Percentiles rank a stretch among this genome's conserved stretches.
These are phyloP conservation scores for Archocentrus centrarchus DNA, from an alignment of 2,113 vertebrate species.

Conservation along the genomic window DNA sequence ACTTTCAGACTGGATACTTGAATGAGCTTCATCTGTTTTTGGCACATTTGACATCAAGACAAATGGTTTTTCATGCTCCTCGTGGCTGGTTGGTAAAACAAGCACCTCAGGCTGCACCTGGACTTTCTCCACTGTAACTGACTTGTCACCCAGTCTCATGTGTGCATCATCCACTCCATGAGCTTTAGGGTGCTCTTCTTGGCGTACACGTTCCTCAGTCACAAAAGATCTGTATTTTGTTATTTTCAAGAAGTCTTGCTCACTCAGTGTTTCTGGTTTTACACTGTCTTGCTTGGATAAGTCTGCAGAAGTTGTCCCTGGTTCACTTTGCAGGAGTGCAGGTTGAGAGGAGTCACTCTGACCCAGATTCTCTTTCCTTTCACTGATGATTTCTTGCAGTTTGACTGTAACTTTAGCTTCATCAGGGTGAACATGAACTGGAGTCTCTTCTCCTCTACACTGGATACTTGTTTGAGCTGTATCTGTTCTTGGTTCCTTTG, in stretches of 20 bases:
- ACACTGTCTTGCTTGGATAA: neutral
- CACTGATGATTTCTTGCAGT: neutral
- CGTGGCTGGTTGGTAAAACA: neutral
- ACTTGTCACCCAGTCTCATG: neutral
- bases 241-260: neutral
- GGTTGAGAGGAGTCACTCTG: neutral
- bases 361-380: neutral
- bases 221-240: neutral
- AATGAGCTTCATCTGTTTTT: neutral
- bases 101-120: neutral
- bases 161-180: neutral
- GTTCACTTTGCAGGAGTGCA: neutral
- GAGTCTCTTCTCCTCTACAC: neutral
- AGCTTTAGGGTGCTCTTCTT: slow-evolving; percentile 7
- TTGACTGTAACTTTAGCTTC: neutral
- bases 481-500: neutral
- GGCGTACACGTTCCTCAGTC: neutral
- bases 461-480: neutral
- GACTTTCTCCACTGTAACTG: neutral
- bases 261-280: neutral
- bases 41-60: neutral
- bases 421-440: neutral
- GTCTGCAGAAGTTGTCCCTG: slow-evolving; percentile 21
- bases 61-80: neutral
- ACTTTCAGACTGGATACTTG: neutral